Base-by-base conservation (phyloP, 2,797 vertebrate genomes). In the Anguilla obscura region DNA sequence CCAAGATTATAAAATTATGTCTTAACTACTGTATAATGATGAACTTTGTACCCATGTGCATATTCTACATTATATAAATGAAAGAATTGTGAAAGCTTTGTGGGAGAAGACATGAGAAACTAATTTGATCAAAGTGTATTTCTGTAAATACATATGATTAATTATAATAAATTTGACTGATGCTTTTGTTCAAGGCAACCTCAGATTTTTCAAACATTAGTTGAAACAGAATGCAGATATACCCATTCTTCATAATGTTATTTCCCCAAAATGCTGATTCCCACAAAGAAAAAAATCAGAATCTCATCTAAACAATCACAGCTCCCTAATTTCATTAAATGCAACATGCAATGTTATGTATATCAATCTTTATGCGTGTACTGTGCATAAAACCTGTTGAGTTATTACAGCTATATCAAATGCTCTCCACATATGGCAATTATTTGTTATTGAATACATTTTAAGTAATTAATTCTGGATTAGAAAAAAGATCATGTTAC, bases 401-500 rank as follows among this genome's bases (percentile, higher is more conserved):
- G 30, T 33, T 76, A 76, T 36, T 36, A 36, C 33, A 10, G 18
- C 12, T 36, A 14, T 36, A 76, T 33, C 36, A 76, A 36, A 36
- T 30, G 12, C 71, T 76, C 71, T 33, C 71, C 71, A 33, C 71
- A 33, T 12, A 36, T 16, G 36, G 33, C 9, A 14, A 76, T 36
- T 76, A 76, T 76, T 76, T 76, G 36, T 76, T 14, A 36, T 76
- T 76, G 14, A 9, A 76, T 76, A 82, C 45, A 69, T 69, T 27
- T 1, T 9, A 69, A 66, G 63, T 66, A 66, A 69, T 69, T 69
- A 21, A 63, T 6, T 9, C n/a, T n/a, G n/a, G 24, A 7, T 21
- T 14, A 27, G 14, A 69, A 8, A 66, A 27, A 69, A 6, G 5
- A 10, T 69, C 63, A 58, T 58, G 16, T 58, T 18, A 18, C 56